Conservation (phyloP, 2,113 vertebrate species). For the Hypocryptadius cinnamomeus region DNA sequence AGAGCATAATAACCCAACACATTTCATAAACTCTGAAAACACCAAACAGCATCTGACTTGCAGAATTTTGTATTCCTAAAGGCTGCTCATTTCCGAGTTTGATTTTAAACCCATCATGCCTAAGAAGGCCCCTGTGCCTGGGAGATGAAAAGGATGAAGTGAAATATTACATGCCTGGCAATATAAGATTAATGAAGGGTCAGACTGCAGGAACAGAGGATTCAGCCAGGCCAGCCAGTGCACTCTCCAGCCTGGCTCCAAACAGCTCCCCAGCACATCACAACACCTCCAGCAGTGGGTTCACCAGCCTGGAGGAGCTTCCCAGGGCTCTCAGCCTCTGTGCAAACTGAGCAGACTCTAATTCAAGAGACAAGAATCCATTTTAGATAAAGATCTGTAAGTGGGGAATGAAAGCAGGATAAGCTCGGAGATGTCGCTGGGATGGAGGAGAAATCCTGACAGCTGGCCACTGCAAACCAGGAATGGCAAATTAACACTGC, state of each 20-base stretch:
- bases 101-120: background rate
- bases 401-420: background rate
- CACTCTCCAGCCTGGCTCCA: background rate
- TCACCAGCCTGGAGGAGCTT: background rate
- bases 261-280: background rate
- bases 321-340: background rate
- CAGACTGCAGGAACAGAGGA: background rate
- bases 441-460: background rate
- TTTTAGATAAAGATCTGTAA: background rate
- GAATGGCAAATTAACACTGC: background rate
- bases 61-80: background rate
- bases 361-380: background rate
- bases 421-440: rapidly evolving
- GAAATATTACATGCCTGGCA: background rate
- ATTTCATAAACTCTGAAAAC: background rate
- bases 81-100: background rate
- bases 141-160: background rate
- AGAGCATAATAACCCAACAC: background rate
- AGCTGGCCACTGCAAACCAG: background rate
- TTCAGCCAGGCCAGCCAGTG: background rate
- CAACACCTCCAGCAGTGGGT: background rate
- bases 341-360: background rate
- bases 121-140: background rate
- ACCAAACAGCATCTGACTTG: background rate
- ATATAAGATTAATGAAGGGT: background rate